Conservation (phyloP, 2,797 vertebrate species). For the Rhadinocentrus ornatus region DNA sequence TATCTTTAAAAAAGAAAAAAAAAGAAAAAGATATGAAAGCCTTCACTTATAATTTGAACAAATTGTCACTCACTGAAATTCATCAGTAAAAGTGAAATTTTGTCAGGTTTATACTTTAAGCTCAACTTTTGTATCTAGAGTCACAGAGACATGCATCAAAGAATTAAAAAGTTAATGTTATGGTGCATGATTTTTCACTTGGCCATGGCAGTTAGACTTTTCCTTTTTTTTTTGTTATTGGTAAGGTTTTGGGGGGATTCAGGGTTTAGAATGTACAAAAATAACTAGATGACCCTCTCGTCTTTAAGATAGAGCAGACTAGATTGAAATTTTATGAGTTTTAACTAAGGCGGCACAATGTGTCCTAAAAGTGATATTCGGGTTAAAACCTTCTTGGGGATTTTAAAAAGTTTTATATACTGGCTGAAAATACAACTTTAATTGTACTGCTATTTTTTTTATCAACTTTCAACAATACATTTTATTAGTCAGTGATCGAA, state of each 20-base stretch:
- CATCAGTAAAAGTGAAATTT: neutral
- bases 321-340: neutral
- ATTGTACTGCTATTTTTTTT: no score
- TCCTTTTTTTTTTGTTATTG: neutral
- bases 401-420: neutral
- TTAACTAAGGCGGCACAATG: neutral
- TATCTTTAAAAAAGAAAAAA: conserved; percentile 8
- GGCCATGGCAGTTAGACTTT: neutral
- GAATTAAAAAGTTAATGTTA: neutral
- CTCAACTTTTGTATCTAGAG: neutral
- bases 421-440: neutral
- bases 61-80: neutral
- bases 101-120: neutral
- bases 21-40: neutral
- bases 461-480: no score
- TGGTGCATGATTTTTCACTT: neutral
- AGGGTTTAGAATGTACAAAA: neutral
- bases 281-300: neutral
- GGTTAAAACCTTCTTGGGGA: neutral
- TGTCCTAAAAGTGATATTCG: no score
- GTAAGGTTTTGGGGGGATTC: neutral
- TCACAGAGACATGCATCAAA: neutral
- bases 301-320: neutral
- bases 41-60: neutral
- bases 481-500: no score